Evolutionary conservation across 1,140 invertebrate genomes (phyloP).

Genomic region (Zaprionus lachaisei): DNA sequence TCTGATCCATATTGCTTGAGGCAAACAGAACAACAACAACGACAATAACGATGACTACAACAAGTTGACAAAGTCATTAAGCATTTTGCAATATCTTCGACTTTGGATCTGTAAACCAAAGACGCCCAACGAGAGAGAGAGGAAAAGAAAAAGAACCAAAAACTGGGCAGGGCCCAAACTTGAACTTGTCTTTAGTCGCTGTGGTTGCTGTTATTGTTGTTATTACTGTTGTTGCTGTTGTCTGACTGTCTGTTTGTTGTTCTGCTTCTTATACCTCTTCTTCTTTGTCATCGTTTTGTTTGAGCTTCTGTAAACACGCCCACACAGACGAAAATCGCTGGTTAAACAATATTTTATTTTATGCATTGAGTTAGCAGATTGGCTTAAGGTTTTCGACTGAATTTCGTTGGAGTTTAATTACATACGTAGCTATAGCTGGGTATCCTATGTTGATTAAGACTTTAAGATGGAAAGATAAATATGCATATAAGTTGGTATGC

Average conservation of each 20-base stretch:
- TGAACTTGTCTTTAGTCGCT: conserved; percentile 58
- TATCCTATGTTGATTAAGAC: background rate
- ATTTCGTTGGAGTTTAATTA: background rate
- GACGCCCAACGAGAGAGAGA: background rate
- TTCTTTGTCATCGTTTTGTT: conserved; percentile 18
- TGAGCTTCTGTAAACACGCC: conserved; percentile 44
- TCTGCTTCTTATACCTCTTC: background rate
- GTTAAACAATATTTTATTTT: conserved; percentile 25
- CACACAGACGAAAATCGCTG: conserved; percentile 34
- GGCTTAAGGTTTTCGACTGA: conserved; percentile 9
- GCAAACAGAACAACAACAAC: conserved; percentile 13
- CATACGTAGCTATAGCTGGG: background rate
- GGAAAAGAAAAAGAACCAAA: background rate
- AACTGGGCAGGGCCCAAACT: conserved; percentile 56
- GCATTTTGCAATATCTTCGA: conserved; percentile 37
- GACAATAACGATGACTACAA: conserved; percentile 4
- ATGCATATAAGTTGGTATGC: background rate
- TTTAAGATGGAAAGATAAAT: conserved; percentile 5
- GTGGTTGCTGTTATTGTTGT: conserved; percentile 35
- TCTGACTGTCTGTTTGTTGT: background rate
- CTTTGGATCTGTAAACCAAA: background rate
- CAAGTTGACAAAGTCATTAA: conserved; percentile 45
- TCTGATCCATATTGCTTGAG: background rate
- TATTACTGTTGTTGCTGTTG: conserved; percentile 27
- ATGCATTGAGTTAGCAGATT: conserved; percentile 24